Evolutionary conservation across 2,113 vertebrate genomes (phyloP).

Genomic region (Poecile atricapillus): DNA sequence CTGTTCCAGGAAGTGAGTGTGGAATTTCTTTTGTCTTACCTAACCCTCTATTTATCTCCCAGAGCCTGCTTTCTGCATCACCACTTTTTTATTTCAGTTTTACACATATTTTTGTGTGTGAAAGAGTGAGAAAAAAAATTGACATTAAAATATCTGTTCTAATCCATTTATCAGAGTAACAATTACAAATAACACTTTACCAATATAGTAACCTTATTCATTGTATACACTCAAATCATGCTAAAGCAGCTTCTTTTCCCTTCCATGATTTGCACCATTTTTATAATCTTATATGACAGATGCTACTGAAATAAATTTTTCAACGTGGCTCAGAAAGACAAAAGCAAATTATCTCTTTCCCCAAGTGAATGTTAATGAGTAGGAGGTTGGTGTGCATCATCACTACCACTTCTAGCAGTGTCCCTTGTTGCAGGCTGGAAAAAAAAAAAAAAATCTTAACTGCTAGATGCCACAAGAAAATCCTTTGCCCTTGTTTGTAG

Average conservation of each 20-base stretch:
- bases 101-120: background rate
- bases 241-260: constrained; percentile 30
- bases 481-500: background rate
- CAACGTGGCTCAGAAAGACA: constrained; percentile 37
- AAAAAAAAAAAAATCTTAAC: background rate
- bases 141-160: constrained; percentile 27
- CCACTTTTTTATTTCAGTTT: background rate
- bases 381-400: background rate
- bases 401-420: background rate
- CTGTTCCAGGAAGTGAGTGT: constrained; percentile 14
- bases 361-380: constrained; percentile 35
- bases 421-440: background rate
- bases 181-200: constrained; percentile 50
- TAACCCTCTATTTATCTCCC: constrained; percentile 34
- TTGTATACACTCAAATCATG: constrained; percentile 23
- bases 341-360: constrained; percentile 51
- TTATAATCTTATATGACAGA: constrained; percentile 28
- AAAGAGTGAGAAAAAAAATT: constrained; percentile 16
- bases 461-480: background rate
- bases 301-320: constrained; percentile 57
- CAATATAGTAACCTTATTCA: constrained; percentile 47
- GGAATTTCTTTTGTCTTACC: constrained; percentile 7
- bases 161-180: constrained; percentile 56
- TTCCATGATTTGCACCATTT: constrained; percentile 30
- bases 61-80: background rate